Base-by-base conservation (phyloP, 1,140 invertebrate species). In the Dreissena polymorpha region DNA sequence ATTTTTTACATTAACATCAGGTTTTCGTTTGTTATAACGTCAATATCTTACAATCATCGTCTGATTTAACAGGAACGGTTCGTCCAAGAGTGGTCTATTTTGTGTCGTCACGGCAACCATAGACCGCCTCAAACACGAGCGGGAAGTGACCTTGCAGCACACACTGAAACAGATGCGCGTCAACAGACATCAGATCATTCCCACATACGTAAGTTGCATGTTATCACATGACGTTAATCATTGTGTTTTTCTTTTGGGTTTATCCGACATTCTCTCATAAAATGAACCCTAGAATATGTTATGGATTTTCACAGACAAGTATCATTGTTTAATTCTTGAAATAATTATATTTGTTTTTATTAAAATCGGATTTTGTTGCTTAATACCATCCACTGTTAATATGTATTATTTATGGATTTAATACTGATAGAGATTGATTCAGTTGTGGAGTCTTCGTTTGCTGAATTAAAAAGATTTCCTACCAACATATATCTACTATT, bases 71-170 rank as follows among this genome's bases (percentile, higher is more conserved):
- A 92, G 92, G 81, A 86, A 93, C 85, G 92, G 93, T n/a, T 90
- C 91, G 0, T 80, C 85, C 2, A 86, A 90, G 76, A 90, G 88
- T 39, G 93, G 92, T 12, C 55, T 93, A 25, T 93, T 92, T 70
- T 90, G 89, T 70, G 88, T 86, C 29, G 86, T 92, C 13, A 89
- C 80, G 63, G 81, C 91, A 23, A 82, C 93, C 6, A 39, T 93
- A 21, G 92, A 93, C 71, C 84, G 91, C 70, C 79, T 92, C 27
- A 90, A 89, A 73, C 82, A 91, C 16, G 93, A 93, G 63, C 87
- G 91, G 14, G 88, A 92, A 76, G 88, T 93, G 5, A 91, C 93
- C 67, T 88, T 93, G 14, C 93, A 93, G 85, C 90, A 92, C 67
- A 92, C 91, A 16, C 88, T 93, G 14, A 91, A 91, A 86, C 85